These are phyloP conservation scores for Acrocephalus kingi DNA, from an alignment of 2,113 vertebrate species.

Conservation along the genomic window DNA sequence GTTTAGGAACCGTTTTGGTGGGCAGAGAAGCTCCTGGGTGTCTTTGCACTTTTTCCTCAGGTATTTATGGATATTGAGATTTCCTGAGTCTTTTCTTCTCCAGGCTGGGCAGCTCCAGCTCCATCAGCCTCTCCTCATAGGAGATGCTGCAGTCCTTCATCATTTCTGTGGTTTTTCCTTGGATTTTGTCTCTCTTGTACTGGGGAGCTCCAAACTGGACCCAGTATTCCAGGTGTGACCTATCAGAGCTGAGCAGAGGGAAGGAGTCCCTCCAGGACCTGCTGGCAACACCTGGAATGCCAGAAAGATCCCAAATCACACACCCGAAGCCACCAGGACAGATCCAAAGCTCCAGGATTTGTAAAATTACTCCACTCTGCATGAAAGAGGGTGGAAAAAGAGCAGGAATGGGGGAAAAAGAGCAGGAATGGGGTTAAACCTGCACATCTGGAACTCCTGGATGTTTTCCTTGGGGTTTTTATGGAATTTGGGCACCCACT, in stretches of 20 bases:
- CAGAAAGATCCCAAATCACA: accelerated
- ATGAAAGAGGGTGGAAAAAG: accelerated
- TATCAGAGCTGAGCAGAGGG: neutral
- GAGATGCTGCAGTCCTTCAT: neutral
- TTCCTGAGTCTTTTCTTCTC: neutral
- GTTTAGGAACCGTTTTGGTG: neutral
- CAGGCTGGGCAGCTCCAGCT: neutral
- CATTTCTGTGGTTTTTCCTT: neutral
- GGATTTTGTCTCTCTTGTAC: neutral
- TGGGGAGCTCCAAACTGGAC: neutral
- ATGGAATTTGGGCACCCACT: too few species aligned
- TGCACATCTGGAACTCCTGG: neutral
- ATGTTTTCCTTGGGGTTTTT: neutral
- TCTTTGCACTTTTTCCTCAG: neutral
- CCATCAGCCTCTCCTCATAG: neutral
- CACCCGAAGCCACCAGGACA: accelerated
- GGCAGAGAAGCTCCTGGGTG: neutral
- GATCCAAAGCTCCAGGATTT: neutral
- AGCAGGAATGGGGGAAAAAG: accelerated
- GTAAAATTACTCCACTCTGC: neutral
- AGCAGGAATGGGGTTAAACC: neutral
- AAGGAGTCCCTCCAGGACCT: neutral
- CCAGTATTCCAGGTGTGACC: neutral
- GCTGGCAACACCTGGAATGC: neutral
- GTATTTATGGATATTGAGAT: neutral